Evolutionary conservation across 2,888 invertebrate genomes (phyloP).

Genomic region (Nycteola revayana): DNA sequence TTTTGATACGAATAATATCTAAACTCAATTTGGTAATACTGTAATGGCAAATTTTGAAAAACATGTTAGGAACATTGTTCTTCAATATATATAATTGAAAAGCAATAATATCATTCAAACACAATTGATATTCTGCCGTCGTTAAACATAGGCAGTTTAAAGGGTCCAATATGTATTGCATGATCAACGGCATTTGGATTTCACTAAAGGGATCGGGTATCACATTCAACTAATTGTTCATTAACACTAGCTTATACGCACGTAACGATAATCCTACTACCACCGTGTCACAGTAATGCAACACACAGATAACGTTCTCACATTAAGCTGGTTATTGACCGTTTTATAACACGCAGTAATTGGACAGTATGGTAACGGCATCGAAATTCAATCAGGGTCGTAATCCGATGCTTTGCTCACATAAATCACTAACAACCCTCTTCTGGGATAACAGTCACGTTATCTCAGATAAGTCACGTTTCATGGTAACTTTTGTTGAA

Average conservation of each 20-base stretch:
- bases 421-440: constrained; percentile 49
- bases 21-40: no score
- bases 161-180: constrained; percentile 23
- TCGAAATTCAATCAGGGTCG: constrained; percentile 50
- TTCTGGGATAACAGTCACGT: constrained; percentile 39
- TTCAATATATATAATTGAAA: no score
- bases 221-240: constrained; percentile 39
- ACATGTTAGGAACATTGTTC: no score
- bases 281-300: constrained; percentile 21
- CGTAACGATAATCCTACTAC: constrained; percentile 25
- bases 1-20: no score
- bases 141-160: constrained; percentile 15
- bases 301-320: constrained; percentile 19
- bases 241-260: constrained; percentile 38
- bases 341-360: constrained; percentile 43
- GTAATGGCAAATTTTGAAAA: no score
- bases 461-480: constrained; percentile 53
- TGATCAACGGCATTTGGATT: constrained; percentile 29
- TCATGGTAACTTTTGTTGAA: constrained; percentile 58
- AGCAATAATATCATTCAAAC: no score
- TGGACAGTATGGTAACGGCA: constrained; percentile 38
- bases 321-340: constrained; percentile 29
- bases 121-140: no score
- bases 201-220: constrained; percentile 30
- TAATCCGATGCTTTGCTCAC: constrained; percentile 43